Percentiles rank a stretch among this genome's conserved stretches.
These are phyloP conservation scores for Philypnodon macrostomus DNA, from an alignment of 2,797 vertebrate genomes.

Conservation along the genomic window DNA sequence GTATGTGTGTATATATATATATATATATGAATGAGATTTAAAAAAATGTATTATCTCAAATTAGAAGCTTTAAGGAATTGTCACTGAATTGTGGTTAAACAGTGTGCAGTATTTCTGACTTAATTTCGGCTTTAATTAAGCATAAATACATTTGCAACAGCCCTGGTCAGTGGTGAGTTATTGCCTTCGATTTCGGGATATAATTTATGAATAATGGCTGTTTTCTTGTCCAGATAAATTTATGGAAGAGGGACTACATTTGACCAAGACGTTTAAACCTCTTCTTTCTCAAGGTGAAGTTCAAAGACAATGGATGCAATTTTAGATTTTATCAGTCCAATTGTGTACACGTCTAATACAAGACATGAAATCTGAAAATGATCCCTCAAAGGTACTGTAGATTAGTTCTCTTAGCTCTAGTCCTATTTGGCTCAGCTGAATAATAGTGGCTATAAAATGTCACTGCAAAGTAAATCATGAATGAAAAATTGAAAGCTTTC, in stretches of 20 bases:
- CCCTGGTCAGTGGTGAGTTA: not conserved
- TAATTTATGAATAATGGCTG: not conserved
- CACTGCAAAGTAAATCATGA: not conserved
- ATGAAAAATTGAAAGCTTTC: not conserved
- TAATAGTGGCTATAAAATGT: not conserved
- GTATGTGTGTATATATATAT: no score
- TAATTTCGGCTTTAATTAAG: constrained; percentile 3
- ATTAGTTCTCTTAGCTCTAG: no score
- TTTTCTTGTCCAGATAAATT: not conserved
- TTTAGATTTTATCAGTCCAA: no score
- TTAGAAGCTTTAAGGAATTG: not conserved
- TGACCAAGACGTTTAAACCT: no score
- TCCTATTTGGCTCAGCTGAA: not conserved
- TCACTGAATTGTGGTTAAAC: not conserved
- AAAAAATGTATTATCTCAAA: no score
- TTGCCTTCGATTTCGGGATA: not conserved
- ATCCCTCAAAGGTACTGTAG: no score
- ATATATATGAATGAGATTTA: no score
- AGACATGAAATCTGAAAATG: no score
- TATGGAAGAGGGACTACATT: not conserved
- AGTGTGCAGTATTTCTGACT: no score
- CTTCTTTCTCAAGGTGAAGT: not conserved
- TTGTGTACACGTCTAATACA: no score
- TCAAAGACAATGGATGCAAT: no score
- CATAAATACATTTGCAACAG: not conserved